phyloP scores from a whole-genome alignment of 2,888 invertebrate species.

The Nymphalis c-album region DNA sequence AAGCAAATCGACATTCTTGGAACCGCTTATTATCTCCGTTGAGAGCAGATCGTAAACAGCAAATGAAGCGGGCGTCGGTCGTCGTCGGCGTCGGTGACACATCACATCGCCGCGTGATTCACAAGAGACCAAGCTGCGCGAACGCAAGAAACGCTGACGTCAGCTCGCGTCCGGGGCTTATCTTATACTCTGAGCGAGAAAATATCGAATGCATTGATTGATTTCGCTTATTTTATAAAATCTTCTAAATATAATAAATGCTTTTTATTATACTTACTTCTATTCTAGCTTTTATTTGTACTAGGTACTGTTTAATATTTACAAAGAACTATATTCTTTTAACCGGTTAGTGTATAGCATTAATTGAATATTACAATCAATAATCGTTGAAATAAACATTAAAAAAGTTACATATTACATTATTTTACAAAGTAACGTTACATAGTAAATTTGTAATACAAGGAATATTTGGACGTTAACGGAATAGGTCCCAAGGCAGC shows the following conservation, averaged over 20 bases:
- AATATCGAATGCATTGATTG: slow-evolving; percentile 32
- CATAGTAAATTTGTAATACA: slow-evolving; percentile 18
- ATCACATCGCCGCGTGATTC: slow-evolving; percentile 74
- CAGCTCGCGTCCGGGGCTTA: slow-evolving; percentile 67
- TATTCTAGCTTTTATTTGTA: too few relatives aligned
- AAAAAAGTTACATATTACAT: not conserved
- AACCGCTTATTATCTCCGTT: slow-evolving; percentile 52
- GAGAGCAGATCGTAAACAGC: slow-evolving; percentile 56
- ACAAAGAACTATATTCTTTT: too few relatives aligned
- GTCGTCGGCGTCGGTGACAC: slow-evolving; percentile 60
- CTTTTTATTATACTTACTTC: too few relatives aligned
- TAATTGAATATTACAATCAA: too few relatives aligned
- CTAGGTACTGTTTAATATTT: too few relatives aligned
- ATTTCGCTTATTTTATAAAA: not conserved
- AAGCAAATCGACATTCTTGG: slow-evolving; percentile 45
- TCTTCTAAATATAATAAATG: too few relatives aligned
- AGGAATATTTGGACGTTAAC: slow-evolving; percentile 31
- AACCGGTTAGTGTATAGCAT: too few relatives aligned
- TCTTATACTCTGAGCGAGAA: slow-evolving; percentile 43
- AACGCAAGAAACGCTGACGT: slow-evolving; percentile 73
- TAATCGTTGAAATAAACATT: not conserved
- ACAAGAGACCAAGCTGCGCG: slow-evolving; percentile 56
- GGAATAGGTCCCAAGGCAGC: slow-evolving; percentile 55
- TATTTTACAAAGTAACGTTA: not conserved
- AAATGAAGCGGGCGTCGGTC: slow-evolving; percentile 43